phyloP scores from a whole-genome alignment of 2,113 vertebrate species.

The Ptyas mucosa region DNA sequence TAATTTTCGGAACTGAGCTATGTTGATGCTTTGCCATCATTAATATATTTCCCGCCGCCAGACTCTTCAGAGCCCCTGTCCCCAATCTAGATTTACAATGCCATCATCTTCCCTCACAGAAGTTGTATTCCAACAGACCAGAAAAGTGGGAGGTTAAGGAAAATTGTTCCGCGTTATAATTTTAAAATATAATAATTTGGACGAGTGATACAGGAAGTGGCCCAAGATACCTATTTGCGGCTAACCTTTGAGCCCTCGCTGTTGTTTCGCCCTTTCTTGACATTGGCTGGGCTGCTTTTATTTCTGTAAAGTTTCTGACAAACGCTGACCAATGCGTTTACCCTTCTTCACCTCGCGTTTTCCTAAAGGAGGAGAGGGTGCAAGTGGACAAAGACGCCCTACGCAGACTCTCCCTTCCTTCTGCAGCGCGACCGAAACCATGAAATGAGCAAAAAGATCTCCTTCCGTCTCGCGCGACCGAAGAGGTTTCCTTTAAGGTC shows the following conservation, averaged over 20 bases:
- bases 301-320: background rate
- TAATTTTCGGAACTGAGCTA: background rate
- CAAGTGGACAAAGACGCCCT: background rate
- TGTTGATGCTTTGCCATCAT: background rate
- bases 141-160: background rate
- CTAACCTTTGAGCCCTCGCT: background rate
- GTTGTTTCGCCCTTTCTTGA: background rate
- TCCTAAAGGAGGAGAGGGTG: background rate
- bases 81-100: background rate
- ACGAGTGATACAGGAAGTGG: background rate
- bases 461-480: background rate
- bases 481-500: background rate
- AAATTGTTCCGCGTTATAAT: background rate
- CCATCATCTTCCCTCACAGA: background rate
- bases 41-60: background rate
- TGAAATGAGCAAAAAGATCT: background rate
- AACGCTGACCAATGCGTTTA: background rate
- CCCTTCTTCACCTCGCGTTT: background rate
- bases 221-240: background rate
- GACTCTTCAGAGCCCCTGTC: background rate
- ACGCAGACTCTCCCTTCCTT: background rate
- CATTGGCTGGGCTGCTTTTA: background rate
- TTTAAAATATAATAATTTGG: background rate
- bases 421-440: background rate
- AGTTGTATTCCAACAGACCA: background rate